Percentiles rank a stretch among this genome's conserved stretches.
Conservation (phyloP, 2,888 invertebrate species). For the Apeira syringaria region DNA sequence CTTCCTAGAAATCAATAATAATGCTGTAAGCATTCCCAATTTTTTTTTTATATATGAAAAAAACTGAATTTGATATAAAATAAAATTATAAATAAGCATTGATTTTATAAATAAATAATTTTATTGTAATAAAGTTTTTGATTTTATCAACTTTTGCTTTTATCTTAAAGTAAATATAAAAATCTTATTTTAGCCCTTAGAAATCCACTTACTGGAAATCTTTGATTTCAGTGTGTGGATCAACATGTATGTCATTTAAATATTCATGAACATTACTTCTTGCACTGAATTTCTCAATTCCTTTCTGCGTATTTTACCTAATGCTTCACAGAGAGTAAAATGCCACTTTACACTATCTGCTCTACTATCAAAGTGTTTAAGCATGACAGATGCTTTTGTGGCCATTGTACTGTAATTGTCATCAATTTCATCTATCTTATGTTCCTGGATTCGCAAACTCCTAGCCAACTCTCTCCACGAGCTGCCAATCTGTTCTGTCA, state of each 20-base stretch:
- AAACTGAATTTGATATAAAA: neutral
- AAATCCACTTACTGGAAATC: too few relatives aligned
- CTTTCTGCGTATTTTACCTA: constrained; percentile 60
- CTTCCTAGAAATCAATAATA: neutral
- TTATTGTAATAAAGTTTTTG: neutral
- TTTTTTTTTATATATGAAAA: neutral
- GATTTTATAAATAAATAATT: neutral
- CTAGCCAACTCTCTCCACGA: constrained; percentile 68
- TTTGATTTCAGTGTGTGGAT: too few relatives aligned
- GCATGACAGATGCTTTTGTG: constrained; percentile 52
- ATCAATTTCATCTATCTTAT: constrained; percentile 63
- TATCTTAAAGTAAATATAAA: too few relatives aligned
- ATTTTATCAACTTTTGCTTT: neutral
- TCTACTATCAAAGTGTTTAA: constrained; percentile 49
- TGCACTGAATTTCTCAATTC: constrained; percentile 59
- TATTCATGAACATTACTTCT: constrained; percentile 66
- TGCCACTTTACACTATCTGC: constrained; percentile 68
- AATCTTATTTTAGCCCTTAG: too few relatives aligned
- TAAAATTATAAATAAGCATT: neutral
- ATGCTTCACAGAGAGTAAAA: constrained; percentile 60
- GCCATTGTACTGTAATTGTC: constrained; percentile 37
- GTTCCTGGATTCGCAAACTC: constrained; percentile 60
- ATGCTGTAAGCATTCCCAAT: neutral
- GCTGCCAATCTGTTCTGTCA: constrained; percentile 61
- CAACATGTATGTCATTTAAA: constrained; percentile 28